These are phyloP conservation scores for Crossocerus cetratus DNA, from an alignment of 2,888 invertebrate species.

Conservation along the genomic window DNA sequence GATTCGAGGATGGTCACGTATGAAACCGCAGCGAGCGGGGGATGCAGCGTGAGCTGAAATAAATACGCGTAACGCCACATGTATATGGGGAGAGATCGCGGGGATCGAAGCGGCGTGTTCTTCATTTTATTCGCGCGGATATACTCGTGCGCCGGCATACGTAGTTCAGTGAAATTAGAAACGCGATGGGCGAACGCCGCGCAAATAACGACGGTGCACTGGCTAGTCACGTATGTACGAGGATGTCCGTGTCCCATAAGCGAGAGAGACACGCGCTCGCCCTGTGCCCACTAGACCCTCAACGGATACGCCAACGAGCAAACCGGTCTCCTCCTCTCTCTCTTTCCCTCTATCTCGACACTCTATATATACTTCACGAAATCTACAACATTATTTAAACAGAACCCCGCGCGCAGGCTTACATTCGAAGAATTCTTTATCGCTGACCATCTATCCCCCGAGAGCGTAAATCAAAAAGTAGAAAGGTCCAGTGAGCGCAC, in stretches of 20 bases:
- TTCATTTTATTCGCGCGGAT: background rate
- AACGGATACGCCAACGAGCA: background rate
- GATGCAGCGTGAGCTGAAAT: background rate
- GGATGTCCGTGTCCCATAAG: background rate
- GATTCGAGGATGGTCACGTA: too few relatives aligned
- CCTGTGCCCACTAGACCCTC: background rate
- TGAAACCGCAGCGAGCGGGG: too few relatives aligned
- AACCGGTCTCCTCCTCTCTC: background rate
- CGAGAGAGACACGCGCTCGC: background rate
- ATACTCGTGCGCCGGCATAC: background rate
- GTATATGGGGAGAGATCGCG: too few relatives aligned
- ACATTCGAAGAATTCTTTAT: background rate
- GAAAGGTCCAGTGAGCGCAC: background rate
- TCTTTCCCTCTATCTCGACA: background rate
- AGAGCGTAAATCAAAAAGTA: background rate
- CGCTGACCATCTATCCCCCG: background rate
- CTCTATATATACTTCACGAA: background rate
- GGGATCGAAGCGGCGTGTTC: constrained; percentile 1
- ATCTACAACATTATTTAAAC: background rate
- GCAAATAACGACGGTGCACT: background rate
- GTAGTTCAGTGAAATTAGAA: constrained; percentile 6
- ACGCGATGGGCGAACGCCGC: background rate
- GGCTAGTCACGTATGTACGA: constrained; percentile 2
- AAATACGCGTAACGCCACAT: background rate
- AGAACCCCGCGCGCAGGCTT: background rate